Evolutionary conservation across 2,797 vertebrate genomes (phyloP), one percentile per base, ranked within the genome.

Genomic region (Tamandua tetradactyla): DNA sequence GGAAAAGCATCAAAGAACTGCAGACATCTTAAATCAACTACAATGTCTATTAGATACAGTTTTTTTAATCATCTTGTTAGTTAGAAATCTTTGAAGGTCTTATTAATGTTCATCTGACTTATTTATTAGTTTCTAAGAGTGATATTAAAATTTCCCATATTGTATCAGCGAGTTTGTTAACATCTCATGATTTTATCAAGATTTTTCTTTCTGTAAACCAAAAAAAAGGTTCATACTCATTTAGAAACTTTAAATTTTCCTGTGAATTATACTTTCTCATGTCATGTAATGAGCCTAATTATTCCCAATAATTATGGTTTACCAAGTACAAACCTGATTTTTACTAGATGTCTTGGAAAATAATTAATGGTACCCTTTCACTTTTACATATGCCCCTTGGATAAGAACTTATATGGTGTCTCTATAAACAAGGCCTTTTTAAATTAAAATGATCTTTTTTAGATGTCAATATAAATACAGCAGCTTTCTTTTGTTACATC

Each of bases 81-180:
- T 93, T 55, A 74, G n/a, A 87, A 93, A 87, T 87, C 42, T 69
- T 86, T 61, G 52, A 42, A 27, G 71, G 20, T 69, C n/a, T 74
- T 66, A 14, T 12, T 42, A n/a, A 76, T 75, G 55, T 74, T 82
- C 66, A 32, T 57, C 32, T 55, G 27, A 64, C 23, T 57, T 37
- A 57, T 57, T 3, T 47, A 25, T 47, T 61, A 75, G 57, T 75
- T 93, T 75, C 47, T 88, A 3, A 20, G 57, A n/a, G 13, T 5
- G 69, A 27, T 59, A 18, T 93, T 87, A 80, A 93, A 88, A 75
- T 87, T 32, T 74, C 30, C 15, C 23, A 55, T 68, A 30, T 27
- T 64, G 6, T 32, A 44, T 23, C 74, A 12, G 78, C 57, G 7
- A 37, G 15, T 27, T 71, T 87, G n/a, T 61, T 87, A n/a, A 47